These are phyloP conservation scores for Sphaerophoria taeniata DNA, from an alignment of 2,888 invertebrate species.

Conservation along the genomic window DNA sequence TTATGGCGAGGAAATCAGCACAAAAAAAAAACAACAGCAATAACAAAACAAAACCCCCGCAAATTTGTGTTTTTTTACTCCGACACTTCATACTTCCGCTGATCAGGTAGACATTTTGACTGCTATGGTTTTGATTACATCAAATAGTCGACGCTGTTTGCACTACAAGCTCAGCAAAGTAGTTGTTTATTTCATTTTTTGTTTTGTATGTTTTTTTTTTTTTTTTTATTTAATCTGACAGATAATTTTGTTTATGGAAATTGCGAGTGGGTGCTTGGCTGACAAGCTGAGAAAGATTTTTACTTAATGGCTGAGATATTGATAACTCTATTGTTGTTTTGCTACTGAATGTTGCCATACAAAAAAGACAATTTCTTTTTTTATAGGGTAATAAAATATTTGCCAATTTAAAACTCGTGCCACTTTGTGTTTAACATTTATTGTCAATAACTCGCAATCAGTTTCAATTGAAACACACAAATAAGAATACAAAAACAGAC, in stretches of 20 bases:
- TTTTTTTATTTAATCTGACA: constrained; percentile 21
- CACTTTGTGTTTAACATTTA: neutral
- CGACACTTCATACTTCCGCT: constrained; percentile 45
- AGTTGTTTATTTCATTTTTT: neutral
- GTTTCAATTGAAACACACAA: neutral
- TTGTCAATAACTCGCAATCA: neutral
- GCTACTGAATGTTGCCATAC: constrained; percentile 12
- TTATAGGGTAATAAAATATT: neutral
- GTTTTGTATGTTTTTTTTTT: neutral
- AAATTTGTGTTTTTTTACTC: constrained; percentile 29
- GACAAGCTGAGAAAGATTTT: constrained; percentile 8
- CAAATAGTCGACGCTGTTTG: neutral
- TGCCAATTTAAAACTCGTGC: constrained; percentile 53
- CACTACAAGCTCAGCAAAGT: neutral
- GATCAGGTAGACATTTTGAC: constrained; percentile 70
- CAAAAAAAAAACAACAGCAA: neutral
- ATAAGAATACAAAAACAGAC: neutral
- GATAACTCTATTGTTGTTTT: neutral
- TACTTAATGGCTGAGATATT: constrained; percentile 2
- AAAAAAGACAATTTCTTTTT: neutral
- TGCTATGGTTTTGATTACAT: constrained; percentile 15
- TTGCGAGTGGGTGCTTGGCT: constrained; percentile 13
- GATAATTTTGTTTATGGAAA: constrained; percentile 21
- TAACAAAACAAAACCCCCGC: constrained; percentile 48
- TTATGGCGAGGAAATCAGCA: constrained; percentile 49